phyloP scores from a whole-genome alignment of 1,140 invertebrate species.

The Harpegnathos saltator region DNA sequence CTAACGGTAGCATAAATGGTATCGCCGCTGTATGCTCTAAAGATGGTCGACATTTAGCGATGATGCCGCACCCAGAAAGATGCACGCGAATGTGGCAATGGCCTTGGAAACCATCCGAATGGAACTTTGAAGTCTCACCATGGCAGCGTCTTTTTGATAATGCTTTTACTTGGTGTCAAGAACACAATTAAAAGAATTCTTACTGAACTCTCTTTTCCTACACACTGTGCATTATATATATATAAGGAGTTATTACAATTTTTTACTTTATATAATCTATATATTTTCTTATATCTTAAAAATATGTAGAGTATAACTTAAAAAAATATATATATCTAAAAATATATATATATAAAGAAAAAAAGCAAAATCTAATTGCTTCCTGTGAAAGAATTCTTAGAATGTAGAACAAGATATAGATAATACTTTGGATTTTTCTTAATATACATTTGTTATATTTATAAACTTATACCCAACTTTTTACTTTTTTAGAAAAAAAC shows the following conservation, averaged over 20 bases:
- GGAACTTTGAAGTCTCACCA: conserved; percentile 89
- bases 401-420: no score
- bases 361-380: no score
- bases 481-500: no score
- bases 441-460: no score
- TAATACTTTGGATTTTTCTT: no score
- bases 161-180: conserved; percentile 92
- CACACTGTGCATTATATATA: neutral
- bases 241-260: neutral
- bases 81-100: conserved; percentile 95
- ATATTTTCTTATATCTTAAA: no score
- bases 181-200: neutral
- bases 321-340: no score
- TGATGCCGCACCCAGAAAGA: conserved; percentile 99
- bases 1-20: conserved; percentile 95
- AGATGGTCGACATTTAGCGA: conserved; percentile 96
- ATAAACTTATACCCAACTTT: no score
- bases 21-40: conserved; percentile 95
- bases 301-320: no score
- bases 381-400: no score
- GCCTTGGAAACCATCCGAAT: conserved; percentile 89
- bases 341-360: no score
- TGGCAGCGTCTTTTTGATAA: conserved; percentile 97
- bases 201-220: conserved; percentile 3
- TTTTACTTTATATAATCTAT: neutral